Percentiles rank a stretch among this genome's conserved stretches.
phyloP scores from a whole-genome alignment of 2,113 vertebrate species.

The Glaucomys volans region DNA sequence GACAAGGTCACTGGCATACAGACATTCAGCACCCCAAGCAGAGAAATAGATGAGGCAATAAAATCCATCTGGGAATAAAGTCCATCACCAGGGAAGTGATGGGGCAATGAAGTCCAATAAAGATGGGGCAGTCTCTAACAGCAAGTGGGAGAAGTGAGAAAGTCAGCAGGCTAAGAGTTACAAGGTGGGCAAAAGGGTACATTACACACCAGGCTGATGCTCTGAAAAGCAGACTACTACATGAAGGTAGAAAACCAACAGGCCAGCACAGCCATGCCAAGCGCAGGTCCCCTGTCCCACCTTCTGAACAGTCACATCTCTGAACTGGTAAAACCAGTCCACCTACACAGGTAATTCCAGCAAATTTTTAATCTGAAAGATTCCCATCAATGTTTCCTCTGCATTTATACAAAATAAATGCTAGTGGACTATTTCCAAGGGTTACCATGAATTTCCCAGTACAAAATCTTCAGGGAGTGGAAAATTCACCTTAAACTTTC shows the following conservation, averaged over 20 bases:
- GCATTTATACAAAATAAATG: neutral
- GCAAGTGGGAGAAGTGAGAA: neutral
- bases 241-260: neutral
- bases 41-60: neutral
- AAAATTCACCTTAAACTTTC: neutral
- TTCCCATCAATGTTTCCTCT: neutral
- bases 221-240: neutral
- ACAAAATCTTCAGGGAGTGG: neutral
- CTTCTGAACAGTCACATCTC: neutral
- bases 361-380: neutral
- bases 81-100: neutral
- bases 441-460: neutral
- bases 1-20: neutral
- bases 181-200: neutral
- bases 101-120: neutral
- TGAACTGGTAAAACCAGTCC: neutral
- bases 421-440: neutral
- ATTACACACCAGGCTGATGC: neutral
- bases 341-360: neutral
- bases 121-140: neutral
- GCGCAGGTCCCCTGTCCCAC: neutral
- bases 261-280: rapidly evolving
- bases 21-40: neutral
- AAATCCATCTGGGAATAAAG: neutral
- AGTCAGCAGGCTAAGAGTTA: neutral